A percentile compares a stretch with the other conserved stretches of the same genome.
Evolutionary conservation across 2,888 invertebrate genomes (phyloP).

Genomic region (Aphodius sticticus): DNA sequence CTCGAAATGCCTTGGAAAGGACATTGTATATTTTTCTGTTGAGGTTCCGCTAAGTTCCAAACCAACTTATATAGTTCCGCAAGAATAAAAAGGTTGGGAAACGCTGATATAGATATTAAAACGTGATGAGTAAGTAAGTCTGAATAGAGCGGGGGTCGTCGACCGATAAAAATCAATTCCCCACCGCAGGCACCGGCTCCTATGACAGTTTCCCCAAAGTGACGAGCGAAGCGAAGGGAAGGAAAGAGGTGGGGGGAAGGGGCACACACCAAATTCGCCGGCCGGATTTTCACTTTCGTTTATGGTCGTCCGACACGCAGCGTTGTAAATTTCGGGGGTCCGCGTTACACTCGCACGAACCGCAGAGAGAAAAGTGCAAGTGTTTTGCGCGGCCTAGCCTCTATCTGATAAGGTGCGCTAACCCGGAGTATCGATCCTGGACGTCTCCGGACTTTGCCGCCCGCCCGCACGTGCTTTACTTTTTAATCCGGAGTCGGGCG

Average conservation of each 20-base stretch:
- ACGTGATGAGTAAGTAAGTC: neutral
- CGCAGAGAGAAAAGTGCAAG: neutral
- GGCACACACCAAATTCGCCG: neutral
- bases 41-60: no score
- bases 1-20: no score
- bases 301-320: neutral
- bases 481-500: neutral
- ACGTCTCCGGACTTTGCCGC: neutral
- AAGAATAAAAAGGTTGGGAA: no score
- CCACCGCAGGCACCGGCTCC: conserved; percentile 4
- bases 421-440: neutral
- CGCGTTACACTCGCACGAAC: neutral
- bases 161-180: conserved; percentile 4
- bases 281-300: neutral
- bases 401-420: neutral
- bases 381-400: neutral
- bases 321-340: neutral
- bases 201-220: neutral
- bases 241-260: neutral
- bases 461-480: neutral
- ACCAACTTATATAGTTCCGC: no score
- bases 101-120: neutral
- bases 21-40: no score
- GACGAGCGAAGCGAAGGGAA: neutral
- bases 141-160: neutral